These are phyloP conservation scores for silkworm (Bombyx mori) DNA, from an alignment of 1,140 invertebrate species.

Conservation along the genomic window DNA sequence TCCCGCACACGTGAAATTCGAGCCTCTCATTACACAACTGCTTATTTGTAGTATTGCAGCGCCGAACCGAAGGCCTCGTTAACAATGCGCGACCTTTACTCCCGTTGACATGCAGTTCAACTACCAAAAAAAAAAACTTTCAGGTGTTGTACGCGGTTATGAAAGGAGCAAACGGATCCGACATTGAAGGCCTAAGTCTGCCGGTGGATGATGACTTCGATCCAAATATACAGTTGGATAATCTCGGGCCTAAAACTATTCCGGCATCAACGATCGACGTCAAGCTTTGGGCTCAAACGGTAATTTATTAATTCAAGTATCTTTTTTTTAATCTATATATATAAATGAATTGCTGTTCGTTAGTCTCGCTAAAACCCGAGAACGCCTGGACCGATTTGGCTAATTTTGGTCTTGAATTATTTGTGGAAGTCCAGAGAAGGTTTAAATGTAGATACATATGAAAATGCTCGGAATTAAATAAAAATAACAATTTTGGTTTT, in stretches of 20 bases:
- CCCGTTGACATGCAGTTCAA: too few species aligned
- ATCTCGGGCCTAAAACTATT: conserved; percentile 55
- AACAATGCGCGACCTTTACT: not conserved
- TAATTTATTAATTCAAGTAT: conserved; percentile 14
- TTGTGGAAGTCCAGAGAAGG: too few species aligned
- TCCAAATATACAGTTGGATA: conserved; percentile 63
- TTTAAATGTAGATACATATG: too few species aligned
- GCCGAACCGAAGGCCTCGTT: conserved; percentile 6
- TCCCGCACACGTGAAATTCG: conserved; percentile 20
- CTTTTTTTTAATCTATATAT: too few species aligned
- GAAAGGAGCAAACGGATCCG: conserved; percentile 56
- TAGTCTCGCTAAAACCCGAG: too few species aligned
- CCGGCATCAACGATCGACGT: conserved; percentile 65
- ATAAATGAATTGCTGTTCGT: too few species aligned
- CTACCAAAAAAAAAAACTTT: conserved; percentile 3
- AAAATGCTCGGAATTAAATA: too few species aligned
- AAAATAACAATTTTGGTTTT: too few species aligned
- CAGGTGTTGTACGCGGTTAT: conserved; percentile 66
- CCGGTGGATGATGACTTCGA: conserved; percentile 66
- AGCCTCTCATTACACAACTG: too few species aligned
- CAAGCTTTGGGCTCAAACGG: conserved; percentile 68
- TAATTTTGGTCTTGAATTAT: too few species aligned
- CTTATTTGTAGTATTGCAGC: too few species aligned
- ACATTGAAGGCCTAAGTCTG: conserved; percentile 50
- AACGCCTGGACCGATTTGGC: too few species aligned